These are phyloP conservation scores for Himalopsyche tibetana DNA, from an alignment of 2,888 invertebrate species.

Conservation along the genomic window DNA sequence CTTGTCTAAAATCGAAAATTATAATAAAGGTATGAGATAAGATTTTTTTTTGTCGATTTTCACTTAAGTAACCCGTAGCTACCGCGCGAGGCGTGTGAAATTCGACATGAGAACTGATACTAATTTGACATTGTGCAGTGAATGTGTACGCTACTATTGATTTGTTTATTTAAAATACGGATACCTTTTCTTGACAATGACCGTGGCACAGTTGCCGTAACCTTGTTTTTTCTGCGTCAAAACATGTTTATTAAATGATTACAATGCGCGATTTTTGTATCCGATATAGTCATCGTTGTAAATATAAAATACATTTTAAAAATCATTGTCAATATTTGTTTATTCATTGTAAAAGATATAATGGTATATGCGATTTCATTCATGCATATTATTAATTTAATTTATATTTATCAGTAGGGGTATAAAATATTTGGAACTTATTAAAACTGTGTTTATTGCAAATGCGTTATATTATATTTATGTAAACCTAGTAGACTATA, in stretches of 20 bases:
- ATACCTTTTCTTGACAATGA: conserved; percentile 32
- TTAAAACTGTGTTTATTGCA: no score
- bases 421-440: no score
- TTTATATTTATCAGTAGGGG: no score
- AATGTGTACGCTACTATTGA: not conserved
- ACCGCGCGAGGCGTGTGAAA: conserved; percentile 8
- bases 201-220: conserved; percentile 24
- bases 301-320: not conserved
- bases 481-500: no score
- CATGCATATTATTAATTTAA: no score
- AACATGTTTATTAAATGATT: conserved; percentile 18
- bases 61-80: not conserved
- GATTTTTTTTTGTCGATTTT: not conserved
- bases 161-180: conserved; percentile 8
- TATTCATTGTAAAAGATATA: no score
- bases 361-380: no score
- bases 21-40: no score
- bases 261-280: not conserved
- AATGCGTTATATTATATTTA: no score
- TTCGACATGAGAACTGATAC: conserved; percentile 6
- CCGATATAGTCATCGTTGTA: not conserved
- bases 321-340: no score
- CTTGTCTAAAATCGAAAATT: no score
- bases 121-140: not conserved
- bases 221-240: conserved; percentile 18